Evolutionary conservation across 2,888 invertebrate genomes (phyloP).

Genomic region (Ditylenchus weischeri): DNA sequence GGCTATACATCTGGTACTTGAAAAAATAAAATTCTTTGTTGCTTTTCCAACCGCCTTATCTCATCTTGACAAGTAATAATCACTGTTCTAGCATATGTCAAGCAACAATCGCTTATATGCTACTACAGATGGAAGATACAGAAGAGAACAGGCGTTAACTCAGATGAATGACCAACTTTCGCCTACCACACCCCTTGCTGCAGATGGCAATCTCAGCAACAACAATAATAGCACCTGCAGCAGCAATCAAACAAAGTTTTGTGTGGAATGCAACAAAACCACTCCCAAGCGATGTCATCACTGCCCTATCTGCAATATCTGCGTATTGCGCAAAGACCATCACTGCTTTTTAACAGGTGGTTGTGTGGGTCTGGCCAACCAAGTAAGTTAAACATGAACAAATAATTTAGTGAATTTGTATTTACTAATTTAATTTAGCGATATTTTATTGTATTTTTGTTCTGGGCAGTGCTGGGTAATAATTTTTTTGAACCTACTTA

Average conservation of each 20-base stretch:
- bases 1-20: no score
- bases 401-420: not conserved
- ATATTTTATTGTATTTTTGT: conserved; percentile 60
- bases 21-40: no score
- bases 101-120: no score
- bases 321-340: conserved; percentile 61
- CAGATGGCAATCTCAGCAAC: not conserved
- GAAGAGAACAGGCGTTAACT: conserved; percentile 13
- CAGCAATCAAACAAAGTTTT: conserved; percentile 36
- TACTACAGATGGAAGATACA: conserved; percentile 6
- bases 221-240: no score
- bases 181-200: not conserved
- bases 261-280: conserved; percentile 44
- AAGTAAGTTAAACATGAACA: conserved; percentile 30
- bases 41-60: no score
- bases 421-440: conserved; percentile 44
- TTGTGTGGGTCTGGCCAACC: conserved; percentile 62
- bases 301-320: conserved; percentile 60
- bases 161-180: conserved; percentile 12
- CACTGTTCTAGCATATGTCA: no score
- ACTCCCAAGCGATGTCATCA: conserved; percentile 58
- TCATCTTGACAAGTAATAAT: no score
- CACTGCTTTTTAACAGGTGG: conserved; percentile 61
- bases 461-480: conserved; percentile 45
- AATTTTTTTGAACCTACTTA: no score